Base-by-base conservation (phyloP, 2,797 vertebrate genomes). In the Threskiornis aethiopicus region DNA sequence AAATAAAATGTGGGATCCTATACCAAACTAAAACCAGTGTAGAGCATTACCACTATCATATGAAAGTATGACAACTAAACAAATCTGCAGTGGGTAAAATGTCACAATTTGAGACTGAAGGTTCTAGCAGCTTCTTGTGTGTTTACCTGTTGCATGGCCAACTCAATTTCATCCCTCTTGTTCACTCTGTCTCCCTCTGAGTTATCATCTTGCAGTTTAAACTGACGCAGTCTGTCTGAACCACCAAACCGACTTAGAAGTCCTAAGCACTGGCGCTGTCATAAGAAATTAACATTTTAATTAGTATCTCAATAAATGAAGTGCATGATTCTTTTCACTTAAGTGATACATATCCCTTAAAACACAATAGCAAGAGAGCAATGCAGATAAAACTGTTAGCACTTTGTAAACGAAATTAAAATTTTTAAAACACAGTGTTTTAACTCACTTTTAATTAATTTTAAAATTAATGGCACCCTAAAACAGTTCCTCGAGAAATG, bases 61-160 rank as follows among this genome's bases (percentile, higher is more conserved):
- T 2, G 28, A 46, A 75, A 84, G 25, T 16, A 37, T 5, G 51
- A 13, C 31, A 66, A 57, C 10, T 33, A 47, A 79, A 81, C 28
- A 89, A 49, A 66, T 46, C 44, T 54, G 26, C 59, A 75, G 37
- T 37, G 65, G 41, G 7, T 55, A 47, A 79, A 46, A 47, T 4
- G n/a, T 39, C 76, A 75, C 29, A 69, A 15, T 69, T 67, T 64
- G 35, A 78, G 44, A 57, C 16, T 55, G 57, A 87, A 61, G 12
- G n/a, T 51, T 73, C 57, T 47, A 44, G 13, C 28, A 83, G 16
- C 31, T 81, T 87, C 20, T 62, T 84, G 29, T 29, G 29, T 72
- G n/a, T 65, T 86, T 52, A 99, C 99, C 99, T 99, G 99, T 29
- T 99, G 99, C 99, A 99, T 99, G 67, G 99, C 98, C 81, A 99